phyloP scores from a whole-genome alignment of 2,113 vertebrate species.

The Indicator maculatus region DNA sequence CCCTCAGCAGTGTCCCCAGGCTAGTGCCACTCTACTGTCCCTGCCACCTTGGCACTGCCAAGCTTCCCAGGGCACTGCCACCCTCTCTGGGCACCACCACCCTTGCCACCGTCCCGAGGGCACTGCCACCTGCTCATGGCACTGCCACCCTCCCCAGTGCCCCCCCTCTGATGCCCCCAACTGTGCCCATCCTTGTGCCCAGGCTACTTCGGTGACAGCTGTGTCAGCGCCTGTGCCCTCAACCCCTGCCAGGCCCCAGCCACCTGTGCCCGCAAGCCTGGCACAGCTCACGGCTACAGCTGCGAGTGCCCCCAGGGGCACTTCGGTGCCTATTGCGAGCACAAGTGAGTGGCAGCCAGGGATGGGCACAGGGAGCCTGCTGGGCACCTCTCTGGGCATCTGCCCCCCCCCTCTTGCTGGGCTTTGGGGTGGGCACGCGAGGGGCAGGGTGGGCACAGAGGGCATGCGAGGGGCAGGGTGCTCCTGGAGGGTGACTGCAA shows the following conservation, averaged over 20 bases:
- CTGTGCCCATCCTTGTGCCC: not conserved
- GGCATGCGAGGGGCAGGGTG: not conserved
- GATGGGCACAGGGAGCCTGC: fast-evolving
- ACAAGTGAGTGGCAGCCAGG: conserved; percentile 76
- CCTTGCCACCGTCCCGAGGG: not conserved
- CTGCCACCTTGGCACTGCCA: too few relatives aligned
- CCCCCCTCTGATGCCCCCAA: not conserved
- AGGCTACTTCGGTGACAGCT: conserved; percentile 92
- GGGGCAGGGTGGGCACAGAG: too few relatives aligned
- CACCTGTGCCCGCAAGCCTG: conserved; percentile 79
- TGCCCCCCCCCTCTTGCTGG: not conserved
- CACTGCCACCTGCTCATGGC: not conserved
- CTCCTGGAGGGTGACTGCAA: too few relatives aligned
- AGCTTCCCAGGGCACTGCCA: not conserved
- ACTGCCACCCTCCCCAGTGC: not conserved
- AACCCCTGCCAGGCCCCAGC: conserved; percentile 92
- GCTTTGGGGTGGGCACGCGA: not conserved
- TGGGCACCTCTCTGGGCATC: too few relatives aligned
- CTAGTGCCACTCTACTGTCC: not conserved
- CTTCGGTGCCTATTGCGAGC: conserved; percentile 93
- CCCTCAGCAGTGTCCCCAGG: not conserved
- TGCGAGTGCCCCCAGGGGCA: conserved; percentile 88
- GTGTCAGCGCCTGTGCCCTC: conserved; percentile 86
- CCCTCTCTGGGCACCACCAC: too few relatives aligned
- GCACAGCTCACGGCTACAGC: conserved; percentile 80